phyloP scores from a whole-genome alignment of 2,888 invertebrate species.

The Leucophora obtusa region DNA sequence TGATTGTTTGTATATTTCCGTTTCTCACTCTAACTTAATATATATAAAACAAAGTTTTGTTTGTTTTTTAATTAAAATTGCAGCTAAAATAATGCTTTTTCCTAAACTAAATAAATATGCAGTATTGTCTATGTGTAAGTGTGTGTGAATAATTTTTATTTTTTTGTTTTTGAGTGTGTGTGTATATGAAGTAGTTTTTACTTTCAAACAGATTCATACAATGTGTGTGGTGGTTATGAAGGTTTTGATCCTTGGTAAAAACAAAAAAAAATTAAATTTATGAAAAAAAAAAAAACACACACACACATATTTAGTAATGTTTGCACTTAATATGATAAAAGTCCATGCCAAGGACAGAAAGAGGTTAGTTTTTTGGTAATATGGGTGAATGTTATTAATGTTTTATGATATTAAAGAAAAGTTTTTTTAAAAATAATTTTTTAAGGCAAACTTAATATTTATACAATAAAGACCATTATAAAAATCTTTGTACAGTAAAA shows the following conservation, averaged over 20 bases:
- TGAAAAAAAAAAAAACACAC: background rate
- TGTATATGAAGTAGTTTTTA: slow-evolving; percentile 31
- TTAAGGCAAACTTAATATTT: background rate
- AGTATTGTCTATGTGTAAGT: slow-evolving; percentile 1
- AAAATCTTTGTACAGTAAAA: no score
- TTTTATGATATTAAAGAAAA: slow-evolving; percentile 7
- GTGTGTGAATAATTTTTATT: background rate
- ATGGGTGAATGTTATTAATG: slow-evolving; percentile 24
- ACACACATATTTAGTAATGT: background rate
- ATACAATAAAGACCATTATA: no score
- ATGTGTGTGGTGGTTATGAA: slow-evolving; percentile 15
- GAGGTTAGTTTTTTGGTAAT: background rate
- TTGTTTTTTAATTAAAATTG: slow-evolving; percentile 63
- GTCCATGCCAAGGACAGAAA: background rate
- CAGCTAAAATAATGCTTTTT: slow-evolving; percentile 53
- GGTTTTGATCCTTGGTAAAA: slow-evolving; percentile 20
- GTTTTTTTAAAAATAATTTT: background rate
- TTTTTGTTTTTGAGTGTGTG: background rate
- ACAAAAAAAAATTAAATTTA: background rate
- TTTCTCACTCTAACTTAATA: background rate
- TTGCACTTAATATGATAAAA: slow-evolving; percentile 5
- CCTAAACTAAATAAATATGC: slow-evolving; percentile 13
- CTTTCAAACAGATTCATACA: slow-evolving; percentile 16
- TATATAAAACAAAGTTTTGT: slow-evolving; percentile 45
- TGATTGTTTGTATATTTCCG: slow-evolving; percentile 1